Base-by-base conservation (phyloP, 92 coral and sea anemone genomes). In the Plumapathes pennacea region DNA sequence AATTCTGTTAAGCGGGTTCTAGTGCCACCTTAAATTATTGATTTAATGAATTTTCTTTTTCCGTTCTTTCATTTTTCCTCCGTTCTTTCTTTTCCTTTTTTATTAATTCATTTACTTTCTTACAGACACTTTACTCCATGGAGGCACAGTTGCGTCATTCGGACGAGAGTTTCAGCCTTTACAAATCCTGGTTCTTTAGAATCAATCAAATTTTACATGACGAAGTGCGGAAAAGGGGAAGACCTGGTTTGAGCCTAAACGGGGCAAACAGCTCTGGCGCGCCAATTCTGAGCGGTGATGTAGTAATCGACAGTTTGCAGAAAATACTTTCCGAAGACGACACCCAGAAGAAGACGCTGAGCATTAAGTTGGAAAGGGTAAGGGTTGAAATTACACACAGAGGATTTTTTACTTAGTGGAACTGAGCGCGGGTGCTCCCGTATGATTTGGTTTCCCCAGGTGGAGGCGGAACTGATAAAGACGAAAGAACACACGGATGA, bases 321-420 rank as follows among this genome's bases (percentile, higher is more conserved):
- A 84, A 71, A 29, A 71, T 89, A 76, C 76, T 92, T 22, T 51
- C 59, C 40, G 96, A 92, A 24, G 98, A 88, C 41, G 80, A 75
- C 13, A 76, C 68, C 15, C 83, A 81, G 67, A 92, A 84, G 50
- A 64, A 85, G 54, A 53, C 67, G 36, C 64, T 86, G 1, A 52
- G 41, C 25, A 38, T 81, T 21, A 64, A 78, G 27, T 51, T 86
- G 7, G 69, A 78, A 31, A 54, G 67, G 85, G 95, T 86, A 60
- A 37, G 50, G 28, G n/a, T n/a, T n/a, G n/a, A n/a, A n/a, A n/a
- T n/a, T n/a, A n/a, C n/a, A n/a, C n/a, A n/a, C n/a, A n/a, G n/a
- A n/a, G n/a, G n/a, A n/a, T n/a, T n/a, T n/a, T n/a, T n/a, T n/a
- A n/a, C n/a, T n/a, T n/a, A n/a, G n/a, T n/a, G n/a, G n/a, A n/a